A percentile compares a stretch with the other conserved stretches of the same genome.
Conservation (phyloP, 2,113 vertebrate genomes). For the Oncorhynchus gorbuscha region DNA sequence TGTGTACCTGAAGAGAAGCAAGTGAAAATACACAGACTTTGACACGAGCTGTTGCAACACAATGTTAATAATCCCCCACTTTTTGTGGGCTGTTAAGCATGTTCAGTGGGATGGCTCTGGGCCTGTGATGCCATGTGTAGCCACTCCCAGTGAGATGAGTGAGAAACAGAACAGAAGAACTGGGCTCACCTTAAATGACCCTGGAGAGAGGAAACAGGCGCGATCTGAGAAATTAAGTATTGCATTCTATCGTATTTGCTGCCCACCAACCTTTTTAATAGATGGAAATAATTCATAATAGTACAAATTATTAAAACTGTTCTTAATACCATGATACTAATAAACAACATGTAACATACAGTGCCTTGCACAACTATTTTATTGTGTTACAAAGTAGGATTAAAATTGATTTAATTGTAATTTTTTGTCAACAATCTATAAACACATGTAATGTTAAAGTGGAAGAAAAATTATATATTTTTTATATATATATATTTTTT, state of each 20-base stretch:
- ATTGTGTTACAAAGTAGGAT: too few species aligned
- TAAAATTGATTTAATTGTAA: too few species aligned
- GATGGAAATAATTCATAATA: too few species aligned
- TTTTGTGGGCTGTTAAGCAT: background rate
- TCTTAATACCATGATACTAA: background rate
- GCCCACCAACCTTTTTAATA: too few species aligned
- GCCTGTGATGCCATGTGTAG: background rate
- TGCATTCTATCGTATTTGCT: background rate
- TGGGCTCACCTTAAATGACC: slow-evolving; percentile 3
- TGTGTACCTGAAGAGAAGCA: too few species aligned
- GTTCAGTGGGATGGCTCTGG: too few species aligned
- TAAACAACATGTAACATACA: background rate
- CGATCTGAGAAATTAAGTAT: background rate
- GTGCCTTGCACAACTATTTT: background rate
- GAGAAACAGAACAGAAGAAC: background rate
- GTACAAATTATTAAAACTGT: background rate
- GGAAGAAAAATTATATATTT: too few species aligned
- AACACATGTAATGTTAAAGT: too few species aligned
- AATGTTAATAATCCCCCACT: background rate
- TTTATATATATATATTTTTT: too few species aligned
- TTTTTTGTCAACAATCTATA: too few species aligned
- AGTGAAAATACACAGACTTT: background rate
- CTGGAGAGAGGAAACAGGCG: background rate
- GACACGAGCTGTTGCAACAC: background rate
- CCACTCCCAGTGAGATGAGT: background rate